Percentiles rank a stretch among this genome's conserved stretches.
Conservation (phyloP, 92 coral and sea anemone species). For the Desmophyllum pertusum region DNA sequence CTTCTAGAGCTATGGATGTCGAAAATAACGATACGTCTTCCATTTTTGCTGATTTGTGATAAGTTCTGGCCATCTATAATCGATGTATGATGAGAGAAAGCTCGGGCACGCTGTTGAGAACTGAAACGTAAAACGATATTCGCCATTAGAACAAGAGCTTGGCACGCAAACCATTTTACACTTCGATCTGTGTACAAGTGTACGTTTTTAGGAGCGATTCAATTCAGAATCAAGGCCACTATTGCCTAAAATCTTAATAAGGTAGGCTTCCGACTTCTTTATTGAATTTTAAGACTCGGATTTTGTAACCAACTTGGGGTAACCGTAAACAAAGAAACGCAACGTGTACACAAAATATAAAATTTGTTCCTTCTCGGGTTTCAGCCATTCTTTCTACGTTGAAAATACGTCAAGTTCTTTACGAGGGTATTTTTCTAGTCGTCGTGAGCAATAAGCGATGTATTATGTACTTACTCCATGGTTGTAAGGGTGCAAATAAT, state of each 20-base stretch:
- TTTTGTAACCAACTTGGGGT: not conserved
- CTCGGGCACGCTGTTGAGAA: slow-evolving; percentile 46
- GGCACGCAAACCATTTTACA: not conserved
- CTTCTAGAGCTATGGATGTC: slow-evolving; percentile 69
- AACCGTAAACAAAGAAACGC: not conserved
- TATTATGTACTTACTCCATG: slow-evolving; percentile 85
- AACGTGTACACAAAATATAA: not conserved
- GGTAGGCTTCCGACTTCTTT: not conserved
- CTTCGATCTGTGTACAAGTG: no score
- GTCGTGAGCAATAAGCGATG: not conserved
- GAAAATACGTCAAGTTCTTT: not conserved
- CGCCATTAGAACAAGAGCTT: slow-evolving; percentile 3
- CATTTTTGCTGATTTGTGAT: slow-evolving; percentile 69
- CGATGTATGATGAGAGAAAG: slow-evolving; percentile 28
- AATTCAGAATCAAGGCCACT: not conserved
- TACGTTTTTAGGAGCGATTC: not conserved
- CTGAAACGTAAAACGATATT: slow-evolving; percentile 43
- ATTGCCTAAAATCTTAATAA: not conserved
- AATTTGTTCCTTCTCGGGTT: not conserved
- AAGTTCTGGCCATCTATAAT: slow-evolving; percentile 80
- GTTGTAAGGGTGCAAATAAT: slow-evolving; percentile 71
- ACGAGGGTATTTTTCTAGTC: not conserved
- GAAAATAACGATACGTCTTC: slow-evolving; percentile 64
- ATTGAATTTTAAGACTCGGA: not conserved
- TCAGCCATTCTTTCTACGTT: not conserved